Percentiles rank a stretch among this genome's conserved stretches.
These are phyloP conservation scores for Nymphalis urticae DNA, from an alignment of 2,888 invertebrate species.

Conservation along the genomic window DNA sequence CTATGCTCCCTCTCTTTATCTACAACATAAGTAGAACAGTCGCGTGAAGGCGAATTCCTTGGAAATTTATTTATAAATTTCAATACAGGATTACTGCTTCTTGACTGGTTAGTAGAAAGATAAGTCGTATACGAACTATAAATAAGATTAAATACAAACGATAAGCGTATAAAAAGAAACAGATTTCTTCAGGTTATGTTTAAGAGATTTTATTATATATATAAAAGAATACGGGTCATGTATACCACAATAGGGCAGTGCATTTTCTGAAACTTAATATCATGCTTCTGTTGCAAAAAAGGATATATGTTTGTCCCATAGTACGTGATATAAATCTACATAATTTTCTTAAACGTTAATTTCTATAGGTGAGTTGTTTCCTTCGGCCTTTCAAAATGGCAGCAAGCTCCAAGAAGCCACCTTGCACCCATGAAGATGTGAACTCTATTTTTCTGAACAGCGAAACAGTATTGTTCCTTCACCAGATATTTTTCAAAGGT, in stretches of 20 bases:
- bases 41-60: background rate
- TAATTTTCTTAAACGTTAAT: background rate
- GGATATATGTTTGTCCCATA: too few species aligned
- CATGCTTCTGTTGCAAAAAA: too few species aligned
- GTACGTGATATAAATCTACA: background rate
- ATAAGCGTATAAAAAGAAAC: too few species aligned
- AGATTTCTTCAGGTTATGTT: too few species aligned
- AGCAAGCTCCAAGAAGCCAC: slow-evolving; percentile 95
- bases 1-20: background rate
- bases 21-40: background rate
- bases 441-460: slow-evolving; percentile 96
- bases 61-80: background rate
- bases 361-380: slow-evolving; percentile 86
- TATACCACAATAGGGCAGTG: too few species aligned
- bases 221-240: too few species aligned
- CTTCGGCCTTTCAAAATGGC: slow-evolving; percentile 96
- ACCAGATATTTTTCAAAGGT: slow-evolving; percentile 96
- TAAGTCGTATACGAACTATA: too few species aligned
- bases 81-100: background rate
- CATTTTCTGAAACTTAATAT: too few species aligned
- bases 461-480: slow-evolving; percentile 94
- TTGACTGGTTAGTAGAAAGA: too few species aligned
- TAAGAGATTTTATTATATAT: too few species aligned
- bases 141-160: too few species aligned
- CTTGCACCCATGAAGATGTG: slow-evolving; percentile 95